Evolutionary conservation across 1,140 invertebrate species (phyloP).

Genomic region (Cyclina sinensis): DNA sequence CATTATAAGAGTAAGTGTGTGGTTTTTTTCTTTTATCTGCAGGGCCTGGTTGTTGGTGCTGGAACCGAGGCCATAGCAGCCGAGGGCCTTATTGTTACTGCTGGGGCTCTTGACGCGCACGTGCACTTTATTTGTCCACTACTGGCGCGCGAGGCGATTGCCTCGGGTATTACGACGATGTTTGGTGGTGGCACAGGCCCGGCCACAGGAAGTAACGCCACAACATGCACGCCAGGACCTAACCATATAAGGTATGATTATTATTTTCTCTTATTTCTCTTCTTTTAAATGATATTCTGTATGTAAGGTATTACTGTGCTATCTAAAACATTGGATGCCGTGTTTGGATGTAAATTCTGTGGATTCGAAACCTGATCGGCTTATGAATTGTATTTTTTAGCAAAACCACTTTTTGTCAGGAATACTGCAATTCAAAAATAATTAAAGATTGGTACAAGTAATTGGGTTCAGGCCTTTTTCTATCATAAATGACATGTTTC

Average conservation of each 20-base stretch:
- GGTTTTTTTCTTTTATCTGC: slow-evolving; percentile 10
- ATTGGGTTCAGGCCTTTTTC: too few species aligned
- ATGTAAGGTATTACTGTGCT: too few species aligned
- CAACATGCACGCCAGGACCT: slow-evolving; percentile 86
- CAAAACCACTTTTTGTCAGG: too few species aligned
- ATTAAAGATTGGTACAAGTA: too few species aligned
- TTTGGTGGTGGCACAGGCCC: slow-evolving; percentile 87
- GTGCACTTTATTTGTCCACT: slow-evolving; percentile 86
- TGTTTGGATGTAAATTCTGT: too few species aligned
- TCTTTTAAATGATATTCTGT: too few species aligned
- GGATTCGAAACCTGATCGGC: too few species aligned
- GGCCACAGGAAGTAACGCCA: slow-evolving; percentile 84
- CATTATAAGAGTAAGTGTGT: too few species aligned
- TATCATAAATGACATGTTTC: too few species aligned
- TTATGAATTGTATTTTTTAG: too few species aligned
- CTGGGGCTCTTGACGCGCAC: slow-evolving; percentile 85
- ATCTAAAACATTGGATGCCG: too few species aligned
- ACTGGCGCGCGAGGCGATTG: slow-evolving; percentile 82
- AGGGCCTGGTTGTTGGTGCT: slow-evolving; percentile 83
- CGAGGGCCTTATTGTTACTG: slow-evolving; percentile 85
- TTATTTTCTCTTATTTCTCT: not conserved
- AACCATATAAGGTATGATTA: slow-evolving; percentile 83
- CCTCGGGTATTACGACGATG: slow-evolving; percentile 86
- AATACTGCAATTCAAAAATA: too few species aligned
- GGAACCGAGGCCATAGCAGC: slow-evolving; percentile 86